A percentile compares a stretch with the other conserved stretches of the same genome.
Evolutionary conservation across 2,888 invertebrate species (phyloP).

Genomic region (Troglohyphantes excavatus): DNA sequence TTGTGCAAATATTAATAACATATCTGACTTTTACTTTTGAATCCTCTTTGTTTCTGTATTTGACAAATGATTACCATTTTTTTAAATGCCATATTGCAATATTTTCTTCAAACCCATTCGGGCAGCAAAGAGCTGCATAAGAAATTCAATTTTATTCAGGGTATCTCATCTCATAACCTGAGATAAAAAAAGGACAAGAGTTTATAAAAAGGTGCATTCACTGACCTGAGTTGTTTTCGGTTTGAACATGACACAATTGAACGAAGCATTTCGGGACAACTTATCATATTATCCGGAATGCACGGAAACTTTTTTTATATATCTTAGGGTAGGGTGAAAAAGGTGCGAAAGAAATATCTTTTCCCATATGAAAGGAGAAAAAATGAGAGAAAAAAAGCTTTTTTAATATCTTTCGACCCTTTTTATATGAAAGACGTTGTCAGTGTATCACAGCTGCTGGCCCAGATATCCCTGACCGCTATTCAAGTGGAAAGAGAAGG

Average conservation of each 20-base stretch:
- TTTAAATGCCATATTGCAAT: conserved; percentile 18
- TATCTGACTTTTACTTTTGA: too few relatives aligned
- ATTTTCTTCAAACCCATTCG: conserved; percentile 6
- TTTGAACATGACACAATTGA: conserved; percentile 33
- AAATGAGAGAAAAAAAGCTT: conserved; percentile 47
- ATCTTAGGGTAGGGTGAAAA: conserved; percentile 30
- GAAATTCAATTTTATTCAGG: conserved; percentile 32
- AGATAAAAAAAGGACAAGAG: not conserved
- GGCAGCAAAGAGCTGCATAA: not conserved
- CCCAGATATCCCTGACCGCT: conserved; percentile 57
- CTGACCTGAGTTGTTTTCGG: not conserved
- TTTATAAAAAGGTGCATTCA: conserved; percentile 7
- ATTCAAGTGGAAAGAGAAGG: conserved; percentile 60
- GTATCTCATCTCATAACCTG: conserved; percentile 10
- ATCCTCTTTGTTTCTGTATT: not conserved
- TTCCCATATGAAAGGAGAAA: conserved; percentile 29
- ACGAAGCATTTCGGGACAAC: conserved; percentile 35
- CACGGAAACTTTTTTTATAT: conserved; percentile 25
- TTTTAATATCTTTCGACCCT: conserved; percentile 66
- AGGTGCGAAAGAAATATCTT: conserved; percentile 53
- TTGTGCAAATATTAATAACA: too few relatives aligned
- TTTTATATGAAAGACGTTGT: conserved; percentile 73
- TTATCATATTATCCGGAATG: conserved; percentile 45
- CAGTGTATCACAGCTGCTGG: conserved; percentile 64
- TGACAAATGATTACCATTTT: conserved; percentile 5